Base-by-base conservation (phyloP, 2,113 vertebrate genomes). In the Oenanthe oenanthe region DNA sequence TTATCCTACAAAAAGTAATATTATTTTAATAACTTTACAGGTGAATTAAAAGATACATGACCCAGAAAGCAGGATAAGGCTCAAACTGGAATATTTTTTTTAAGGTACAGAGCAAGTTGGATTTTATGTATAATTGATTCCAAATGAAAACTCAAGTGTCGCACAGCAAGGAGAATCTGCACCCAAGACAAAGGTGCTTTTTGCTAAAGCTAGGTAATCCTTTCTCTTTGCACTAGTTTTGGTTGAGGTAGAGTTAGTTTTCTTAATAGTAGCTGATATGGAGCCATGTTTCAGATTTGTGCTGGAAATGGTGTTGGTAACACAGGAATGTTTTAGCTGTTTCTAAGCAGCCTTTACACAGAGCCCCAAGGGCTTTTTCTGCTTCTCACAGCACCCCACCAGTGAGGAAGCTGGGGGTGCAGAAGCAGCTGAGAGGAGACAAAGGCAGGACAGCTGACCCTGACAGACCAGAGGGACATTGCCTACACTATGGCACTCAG, bases 391-490 rank as follows among this genome's bases (percentile, higher is more conserved):
- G 43, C 32, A 63, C 5, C 19, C 32, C 13, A 29, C 15, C 36
- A 34, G 20, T 12, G 8, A 38, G 11, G 18, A 50, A 5, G 18
- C 3, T 21, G 4, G 10, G 18, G 12, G 17, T 19, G 19, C 36
- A 65, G 7, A 29, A 45, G 51, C 24, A 58, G 31, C 8, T 62
- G 32, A 75, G 22, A 65, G 16, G 43, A 43, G 13, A 57, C 50
- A 65, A 43, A 78, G 32, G 4, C 32, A 14, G 32, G 36, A 51
- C 43, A 63, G 36, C 13, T 71, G 57, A 57, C 16, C 22, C 15
- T 0, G 0, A 3, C 3, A 13, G 38, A 51, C 22, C 36, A 57
- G 29, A 45, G 51, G 19, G 43, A 14, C 14, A 21, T 14, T 29
- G 8, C 26, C 29, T 15, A 58, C 18, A 50, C 57, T 7, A 45